These are phyloP conservation scores for Lycophotia porphyrea DNA, from an alignment of 2,888 invertebrate species.

Conservation along the genomic window DNA sequence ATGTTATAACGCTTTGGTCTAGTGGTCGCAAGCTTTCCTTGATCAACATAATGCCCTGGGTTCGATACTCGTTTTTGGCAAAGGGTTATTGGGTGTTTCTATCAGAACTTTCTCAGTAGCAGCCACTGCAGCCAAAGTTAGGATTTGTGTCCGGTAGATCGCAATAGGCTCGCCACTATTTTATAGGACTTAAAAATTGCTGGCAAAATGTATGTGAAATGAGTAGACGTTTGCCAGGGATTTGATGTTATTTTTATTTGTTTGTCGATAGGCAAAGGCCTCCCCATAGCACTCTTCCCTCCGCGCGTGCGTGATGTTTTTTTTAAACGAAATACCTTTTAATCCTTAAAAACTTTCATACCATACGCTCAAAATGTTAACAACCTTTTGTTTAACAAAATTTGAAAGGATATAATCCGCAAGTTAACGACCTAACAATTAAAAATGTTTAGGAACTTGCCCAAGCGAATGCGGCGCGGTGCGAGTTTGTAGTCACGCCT, in stretches of 20 bases:
- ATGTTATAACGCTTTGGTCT: neutral
- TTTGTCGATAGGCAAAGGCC: too few species aligned
- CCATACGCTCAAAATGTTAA: slow-evolving; percentile 16
- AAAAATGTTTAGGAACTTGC: slow-evolving; percentile 45
- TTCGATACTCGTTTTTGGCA: neutral
- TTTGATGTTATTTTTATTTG: neutral
- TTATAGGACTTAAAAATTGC: neutral
- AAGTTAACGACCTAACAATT: slow-evolving; percentile 40
- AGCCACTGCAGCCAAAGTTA: too few species aligned
- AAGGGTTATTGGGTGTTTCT: neutral
- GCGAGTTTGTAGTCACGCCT: slow-evolving; percentile 44
- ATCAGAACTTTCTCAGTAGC: neutral
- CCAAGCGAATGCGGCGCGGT: slow-evolving; percentile 16
- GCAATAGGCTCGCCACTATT: neutral
- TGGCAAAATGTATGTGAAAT: neutral
- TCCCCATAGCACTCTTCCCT: too few species aligned
- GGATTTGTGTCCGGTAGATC: neutral
- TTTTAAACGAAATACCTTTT: slow-evolving; percentile 2
- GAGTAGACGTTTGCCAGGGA: neutral
- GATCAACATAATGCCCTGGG: neutral
- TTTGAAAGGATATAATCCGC: slow-evolving; percentile 8
- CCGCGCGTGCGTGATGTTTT: neutral
- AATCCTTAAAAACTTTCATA: neutral
- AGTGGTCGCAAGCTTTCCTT: neutral
- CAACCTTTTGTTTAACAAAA: slow-evolving; percentile 22